Percentiles rank a stretch among this genome's conserved stretches.
Conservation (phyloP, 2,888 invertebrate genomes). For the Agrypnus murinus region DNA sequence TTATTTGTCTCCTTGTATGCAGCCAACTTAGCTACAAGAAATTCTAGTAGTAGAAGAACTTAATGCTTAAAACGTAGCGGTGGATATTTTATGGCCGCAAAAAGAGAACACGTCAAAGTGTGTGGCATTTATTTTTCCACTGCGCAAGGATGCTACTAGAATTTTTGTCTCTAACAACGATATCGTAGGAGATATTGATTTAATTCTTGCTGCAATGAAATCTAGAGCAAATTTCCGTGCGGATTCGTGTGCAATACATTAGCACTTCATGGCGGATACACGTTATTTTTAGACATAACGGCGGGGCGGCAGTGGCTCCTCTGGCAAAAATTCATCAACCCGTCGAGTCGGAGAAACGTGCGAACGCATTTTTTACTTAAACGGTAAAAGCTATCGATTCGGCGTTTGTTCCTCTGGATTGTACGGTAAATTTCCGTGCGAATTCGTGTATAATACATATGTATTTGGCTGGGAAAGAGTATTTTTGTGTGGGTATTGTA, state of each 20-base stretch:
- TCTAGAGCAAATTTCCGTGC: conserved; percentile 58
- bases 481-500: conserved; percentile 60
- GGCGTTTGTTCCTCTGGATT: conserved; percentile 62
- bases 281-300: conserved; percentile 40
- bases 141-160: conserved; percentile 46
- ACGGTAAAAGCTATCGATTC: conserved; percentile 60
- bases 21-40: too few species aligned
- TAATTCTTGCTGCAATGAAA: conserved; percentile 58
- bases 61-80: too few species aligned
- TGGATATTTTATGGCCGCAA: too few species aligned
- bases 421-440: conserved; percentile 69
- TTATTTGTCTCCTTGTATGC: too few species aligned
- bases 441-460: conserved; percentile 68
- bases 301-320: background rate
- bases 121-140: conserved; percentile 45
- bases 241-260: conserved; percentile 55
- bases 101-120: too few species aligned
- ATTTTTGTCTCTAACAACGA: conserved; percentile 48
- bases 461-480: conserved; percentile 55
- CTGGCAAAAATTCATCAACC: conserved; percentile 43
- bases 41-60: too few species aligned
- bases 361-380: conserved; percentile 42
- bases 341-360: conserved; percentile 37
- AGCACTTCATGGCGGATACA: conserved; percentile 32
- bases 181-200: conserved; percentile 58